Evolutionary conservation across 2,113 vertebrate genomes (phyloP).

Genomic region (Siniperca knerii): DNA sequence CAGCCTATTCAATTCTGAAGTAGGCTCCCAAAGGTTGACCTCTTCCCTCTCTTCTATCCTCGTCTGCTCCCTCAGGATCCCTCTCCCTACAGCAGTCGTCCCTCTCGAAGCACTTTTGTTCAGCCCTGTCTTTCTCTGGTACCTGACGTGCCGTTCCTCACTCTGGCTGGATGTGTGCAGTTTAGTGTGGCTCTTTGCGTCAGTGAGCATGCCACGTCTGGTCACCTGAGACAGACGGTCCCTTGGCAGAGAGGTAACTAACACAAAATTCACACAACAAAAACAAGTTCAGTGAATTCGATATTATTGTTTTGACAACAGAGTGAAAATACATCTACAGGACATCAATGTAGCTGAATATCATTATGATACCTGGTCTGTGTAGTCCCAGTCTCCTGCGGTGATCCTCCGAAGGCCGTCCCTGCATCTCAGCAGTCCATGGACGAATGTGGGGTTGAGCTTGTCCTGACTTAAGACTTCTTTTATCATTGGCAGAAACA

Average conservation of each 20-base stretch:
- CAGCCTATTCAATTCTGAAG: conserved; percentile 74
- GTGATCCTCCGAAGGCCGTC: conserved; percentile 31
- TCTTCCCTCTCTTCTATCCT: conserved; percentile 69
- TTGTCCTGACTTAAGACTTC: conserved; percentile 47
- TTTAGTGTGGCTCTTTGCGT: conserved; percentile 48
- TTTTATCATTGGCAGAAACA: conserved; percentile 58
- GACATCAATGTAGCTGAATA: background rate
- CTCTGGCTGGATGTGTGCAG: conserved; percentile 22
- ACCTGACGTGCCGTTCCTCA: background rate
- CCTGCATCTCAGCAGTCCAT: conserved; percentile 55
- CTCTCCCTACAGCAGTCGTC: conserved; percentile 17
- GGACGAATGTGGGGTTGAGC: conserved; percentile 36
- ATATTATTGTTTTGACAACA: background rate
- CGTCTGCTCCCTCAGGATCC: conserved; percentile 14
- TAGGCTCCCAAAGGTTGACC: conserved; percentile 83
- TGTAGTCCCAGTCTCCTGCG: conserved; percentile 73
- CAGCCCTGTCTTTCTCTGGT: conserved; percentile 8
- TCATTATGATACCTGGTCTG: conserved; percentile 76
- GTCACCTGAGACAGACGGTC: conserved; percentile 83
- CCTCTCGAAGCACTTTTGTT: conserved; percentile 17
- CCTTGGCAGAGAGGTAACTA: conserved; percentile 78
- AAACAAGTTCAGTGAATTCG: background rate
- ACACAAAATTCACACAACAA: conserved; percentile 9
- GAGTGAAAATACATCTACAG: background rate
- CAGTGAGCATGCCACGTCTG: conserved; percentile 78